Conservation (phyloP, 2,888 invertebrate species). For the Notocelia uddmanniana region DNA sequence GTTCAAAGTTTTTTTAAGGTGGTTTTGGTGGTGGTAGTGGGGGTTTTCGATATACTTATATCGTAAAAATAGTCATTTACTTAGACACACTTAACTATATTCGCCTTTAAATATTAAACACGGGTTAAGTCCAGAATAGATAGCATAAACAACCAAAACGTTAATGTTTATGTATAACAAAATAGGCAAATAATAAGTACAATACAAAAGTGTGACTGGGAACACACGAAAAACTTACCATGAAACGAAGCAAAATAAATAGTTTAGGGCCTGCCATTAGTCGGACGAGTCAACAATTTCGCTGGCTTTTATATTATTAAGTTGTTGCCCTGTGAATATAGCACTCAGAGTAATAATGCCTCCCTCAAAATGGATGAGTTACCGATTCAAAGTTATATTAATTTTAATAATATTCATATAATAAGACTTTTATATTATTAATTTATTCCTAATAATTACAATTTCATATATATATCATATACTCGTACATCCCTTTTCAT, state of each 20-base stretch:
- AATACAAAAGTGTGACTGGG: not conserved
- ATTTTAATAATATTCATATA: not conserved
- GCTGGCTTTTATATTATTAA: constrained; percentile 78
- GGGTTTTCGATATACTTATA: too few species aligned
- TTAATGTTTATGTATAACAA: too few species aligned
- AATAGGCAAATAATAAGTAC: not conserved
- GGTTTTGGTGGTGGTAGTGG: too few species aligned
- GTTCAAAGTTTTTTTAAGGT: not conserved
- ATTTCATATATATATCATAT: too few species aligned
- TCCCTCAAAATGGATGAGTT: constrained; percentile 53
- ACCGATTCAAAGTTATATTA: not conserved
- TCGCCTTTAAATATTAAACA: not conserved
- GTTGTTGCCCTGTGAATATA: constrained; percentile 70
- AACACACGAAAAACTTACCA: constrained; percentile 4
- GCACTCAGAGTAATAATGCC: constrained; percentile 16
- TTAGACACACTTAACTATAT: too few species aligned
- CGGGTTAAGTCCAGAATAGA: not conserved
- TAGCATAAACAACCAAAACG: not conserved
- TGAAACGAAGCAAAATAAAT: constrained; percentile 57
- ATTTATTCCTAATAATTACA: too few species aligned
- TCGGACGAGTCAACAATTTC: constrained; percentile 67
- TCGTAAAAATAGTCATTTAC: too few species aligned
- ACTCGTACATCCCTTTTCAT: not conserved
- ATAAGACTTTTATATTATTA: too few species aligned
- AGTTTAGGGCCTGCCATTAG: constrained; percentile 76